Evolutionary conservation across 2,888 invertebrate species (phyloP).

Genomic region (Creontiades dilutus): DNA sequence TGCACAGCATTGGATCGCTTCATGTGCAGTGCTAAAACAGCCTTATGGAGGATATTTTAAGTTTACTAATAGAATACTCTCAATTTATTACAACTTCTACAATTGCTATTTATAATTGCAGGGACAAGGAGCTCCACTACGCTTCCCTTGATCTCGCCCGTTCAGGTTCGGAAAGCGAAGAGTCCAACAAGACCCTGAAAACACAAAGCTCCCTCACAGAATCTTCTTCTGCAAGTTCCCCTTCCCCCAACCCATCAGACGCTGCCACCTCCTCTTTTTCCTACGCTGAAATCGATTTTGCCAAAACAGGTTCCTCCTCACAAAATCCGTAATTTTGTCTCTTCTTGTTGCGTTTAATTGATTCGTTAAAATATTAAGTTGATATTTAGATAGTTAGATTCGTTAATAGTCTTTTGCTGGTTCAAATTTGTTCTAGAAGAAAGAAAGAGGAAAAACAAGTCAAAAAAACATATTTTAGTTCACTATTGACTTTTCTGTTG

Average conservation of each 20-base stretch:
- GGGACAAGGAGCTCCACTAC: constrained; percentile 78
- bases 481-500: constrained; percentile 43
- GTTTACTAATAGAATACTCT: no score
- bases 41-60: no score
- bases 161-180: constrained; percentile 77
- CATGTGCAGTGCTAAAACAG: no score
- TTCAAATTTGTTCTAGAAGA: neutral
- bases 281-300: constrained; percentile 91
- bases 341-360: neutral
- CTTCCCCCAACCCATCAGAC: constrained; percentile 76
- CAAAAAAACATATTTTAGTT: constrained; percentile 45
- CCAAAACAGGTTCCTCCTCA: constrained; percentile 79
- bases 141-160: constrained; percentile 83
- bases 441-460: neutral
- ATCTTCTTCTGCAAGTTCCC: constrained; percentile 76
- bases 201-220: constrained; percentile 76
- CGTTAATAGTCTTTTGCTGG: constrained; percentile 29
- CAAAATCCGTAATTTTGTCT: constrained; percentile 29
- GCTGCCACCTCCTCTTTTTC: constrained; percentile 80
- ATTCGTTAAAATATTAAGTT: constrained; percentile 26
- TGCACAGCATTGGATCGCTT: no score
- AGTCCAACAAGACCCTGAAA: constrained; percentile 75
- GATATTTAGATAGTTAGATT: neutral
- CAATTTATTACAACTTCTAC: no score
- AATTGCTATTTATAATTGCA: constrained; percentile 45